These are phyloP conservation scores for Cuculus canorus DNA, from an alignment of 2,797 vertebrate species.

Conservation along the genomic window DNA sequence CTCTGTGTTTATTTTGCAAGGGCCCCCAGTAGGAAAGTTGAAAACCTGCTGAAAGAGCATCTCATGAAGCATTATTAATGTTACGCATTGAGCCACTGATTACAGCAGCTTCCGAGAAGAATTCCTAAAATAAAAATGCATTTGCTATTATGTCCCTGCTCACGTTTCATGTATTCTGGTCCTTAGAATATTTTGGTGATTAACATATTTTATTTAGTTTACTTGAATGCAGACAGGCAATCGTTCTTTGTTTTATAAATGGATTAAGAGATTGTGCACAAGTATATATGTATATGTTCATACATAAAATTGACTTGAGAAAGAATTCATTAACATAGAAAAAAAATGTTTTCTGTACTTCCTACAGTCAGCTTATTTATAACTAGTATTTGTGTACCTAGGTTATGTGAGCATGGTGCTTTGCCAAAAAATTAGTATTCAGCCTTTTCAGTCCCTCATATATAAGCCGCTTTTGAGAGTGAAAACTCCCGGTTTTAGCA, in stretches of 20 bases:
- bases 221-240: background rate
- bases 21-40: constrained; percentile 16
- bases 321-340: constrained; percentile 38
- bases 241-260: constrained; percentile 26
- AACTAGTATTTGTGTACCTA: constrained; percentile 52
- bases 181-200: background rate
- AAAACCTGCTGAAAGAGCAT: constrained; percentile 58
- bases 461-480: constrained; percentile 18
- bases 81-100: constrained; percentile 51
- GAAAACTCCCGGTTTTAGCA: constrained; percentile 51
- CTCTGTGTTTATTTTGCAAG: constrained; percentile 37
- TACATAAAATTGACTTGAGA: background rate
- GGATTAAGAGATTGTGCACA: background rate
- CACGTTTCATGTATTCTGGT: background rate
- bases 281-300: background rate
- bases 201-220: constrained; percentile 28
- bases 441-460: constrained; percentile 32
- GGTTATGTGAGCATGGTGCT: constrained; percentile 27
- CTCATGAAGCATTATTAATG: constrained; percentile 50
- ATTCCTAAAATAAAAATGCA: constrained; percentile 50
- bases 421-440: constrained; percentile 55
- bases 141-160: background rate
- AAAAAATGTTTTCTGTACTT: constrained; percentile 29
- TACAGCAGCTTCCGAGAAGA: constrained; percentile 37
- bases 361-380: constrained; percentile 53